Conservation (phyloP, 64 coral and sea anemone genomes). For the Montipora sp. region DNA sequence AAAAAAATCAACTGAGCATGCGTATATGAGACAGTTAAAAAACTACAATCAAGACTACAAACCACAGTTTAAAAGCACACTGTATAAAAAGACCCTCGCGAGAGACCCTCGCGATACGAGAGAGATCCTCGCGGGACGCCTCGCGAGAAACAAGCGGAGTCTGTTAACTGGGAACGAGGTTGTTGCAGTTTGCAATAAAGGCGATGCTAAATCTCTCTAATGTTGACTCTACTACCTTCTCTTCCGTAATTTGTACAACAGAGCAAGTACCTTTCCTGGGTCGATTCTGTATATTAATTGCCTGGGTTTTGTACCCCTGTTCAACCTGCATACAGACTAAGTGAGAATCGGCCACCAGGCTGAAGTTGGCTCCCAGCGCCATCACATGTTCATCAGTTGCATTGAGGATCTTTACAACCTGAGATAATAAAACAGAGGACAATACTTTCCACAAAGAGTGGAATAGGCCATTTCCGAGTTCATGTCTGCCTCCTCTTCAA, state of each 20-base stretch:
- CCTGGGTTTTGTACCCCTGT: conserved; percentile 88
- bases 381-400: conserved; percentile 90
- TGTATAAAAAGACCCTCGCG: not conserved
- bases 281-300: conserved; percentile 92
- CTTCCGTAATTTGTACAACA: not conserved
- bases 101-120: too few relatives aligned
- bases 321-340: conserved; percentile 87
- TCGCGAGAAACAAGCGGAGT: too few relatives aligned
- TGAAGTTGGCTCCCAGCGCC: conserved; percentile 90
- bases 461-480: too few relatives aligned
- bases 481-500: too few relatives aligned
- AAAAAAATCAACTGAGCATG: not conserved
- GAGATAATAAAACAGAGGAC: not conserved
- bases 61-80: too few relatives aligned
- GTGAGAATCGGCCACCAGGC: conserved; percentile 84
- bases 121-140: too few relatives aligned
- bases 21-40: too few relatives aligned
- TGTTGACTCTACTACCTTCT: not conserved
- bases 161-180: too few relatives aligned
- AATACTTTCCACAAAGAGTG: not conserved
- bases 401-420: conserved; percentile 95
- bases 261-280: conserved; percentile 71
- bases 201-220: too few relatives aligned
- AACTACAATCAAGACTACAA: too few relatives aligned
- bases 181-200: too few relatives aligned